Evolutionary conservation across 1,140 invertebrate genomes (phyloP).

Genomic region (Hyles vespertilio): DNA sequence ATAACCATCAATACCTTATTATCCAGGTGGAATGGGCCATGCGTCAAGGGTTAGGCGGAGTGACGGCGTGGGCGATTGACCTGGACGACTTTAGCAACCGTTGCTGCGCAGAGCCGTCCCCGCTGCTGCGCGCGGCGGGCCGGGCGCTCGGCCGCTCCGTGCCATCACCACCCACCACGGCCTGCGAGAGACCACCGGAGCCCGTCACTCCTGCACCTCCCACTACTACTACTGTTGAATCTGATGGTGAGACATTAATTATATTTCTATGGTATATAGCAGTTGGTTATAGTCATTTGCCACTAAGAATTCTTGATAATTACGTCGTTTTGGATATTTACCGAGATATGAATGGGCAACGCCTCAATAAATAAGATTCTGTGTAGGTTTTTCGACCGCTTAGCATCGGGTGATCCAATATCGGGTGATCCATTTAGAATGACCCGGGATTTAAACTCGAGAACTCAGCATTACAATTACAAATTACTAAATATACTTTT

Average conservation of each 20-base stretch:
- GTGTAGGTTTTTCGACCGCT: no score
- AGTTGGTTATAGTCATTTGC: no score
- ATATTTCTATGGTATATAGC: no score
- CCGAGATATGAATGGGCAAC: no score
- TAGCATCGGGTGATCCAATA: no score
- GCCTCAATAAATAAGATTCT: no score
- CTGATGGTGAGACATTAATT: constrained; percentile 45
- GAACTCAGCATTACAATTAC: no score
- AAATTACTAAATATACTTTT: no score
- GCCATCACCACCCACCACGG: constrained; percentile 72
- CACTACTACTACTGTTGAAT: constrained; percentile 79
- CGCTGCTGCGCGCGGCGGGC: constrained; percentile 84
- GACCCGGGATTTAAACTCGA: no score
- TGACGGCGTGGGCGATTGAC: constrained; percentile 93
- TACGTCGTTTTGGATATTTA: no score
- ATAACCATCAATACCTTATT: background rate
- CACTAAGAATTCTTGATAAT: no score
- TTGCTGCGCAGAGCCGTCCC: constrained; percentile 86
- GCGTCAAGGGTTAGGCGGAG: constrained; percentile 84
- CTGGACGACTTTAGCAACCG: constrained; percentile 91
- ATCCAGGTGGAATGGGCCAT: constrained; percentile 82
- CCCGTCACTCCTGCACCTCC: constrained; percentile 84
- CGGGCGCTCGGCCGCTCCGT: constrained; percentile 82
- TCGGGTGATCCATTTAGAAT: no score
- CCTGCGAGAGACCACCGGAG: constrained; percentile 80